Base-by-base conservation (phyloP, 37 sponge, comb jelly and placozoan species). In the Chondrilla cf. caribensis region DNA sequence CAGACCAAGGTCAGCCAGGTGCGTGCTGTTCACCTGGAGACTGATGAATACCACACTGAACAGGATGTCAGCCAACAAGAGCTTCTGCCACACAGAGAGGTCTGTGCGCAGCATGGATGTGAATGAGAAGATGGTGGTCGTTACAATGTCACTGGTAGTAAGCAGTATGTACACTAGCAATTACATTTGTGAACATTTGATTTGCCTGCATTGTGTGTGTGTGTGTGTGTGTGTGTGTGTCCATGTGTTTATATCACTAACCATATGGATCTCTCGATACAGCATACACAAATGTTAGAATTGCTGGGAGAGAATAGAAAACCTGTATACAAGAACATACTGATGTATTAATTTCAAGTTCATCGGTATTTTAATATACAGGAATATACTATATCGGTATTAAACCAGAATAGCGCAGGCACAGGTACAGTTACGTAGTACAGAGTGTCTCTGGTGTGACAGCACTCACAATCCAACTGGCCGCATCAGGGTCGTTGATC, bases 381-480 rank as follows among this genome's bases (percentile, higher is more conserved):
- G n/a, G n/a, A n/a, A n/a, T n/a, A n/a, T n/a, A n/a, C n/a, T n/a
- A n/a, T n/a, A n/a, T n/a, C n/a, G n/a, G n/a, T n/a, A n/a, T n/a
- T n/a, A n/a, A n/a, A n/a, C n/a, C n/a, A n/a, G n/a, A 47, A 47
- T 6, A 47, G 11, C 11, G 51, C 51, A 6, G 9, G 11, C 51
- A 14, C 51, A 47, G 51, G 51, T 47, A 47, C 51, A 47, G 51
- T 11, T 14, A 11, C 11, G 51, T 47, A 6, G 6, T 14, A 6
- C 11, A 6, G 11, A 11, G 11, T 47, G 51, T 47, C 51, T 47
- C 6, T 47, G 51, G 51, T 47, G 6, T n/a, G n/a, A n/a, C n/a
- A n/a, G n/a, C 43, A 73, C 76, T 73, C 76, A 73, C 76, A 18
- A 42, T 73, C 76, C 76, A 73, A 21, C 44, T 42, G 18, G 44